Base-by-base conservation (phyloP, 1,140 invertebrate genomes). In the Calycopis cecrops region DNA sequence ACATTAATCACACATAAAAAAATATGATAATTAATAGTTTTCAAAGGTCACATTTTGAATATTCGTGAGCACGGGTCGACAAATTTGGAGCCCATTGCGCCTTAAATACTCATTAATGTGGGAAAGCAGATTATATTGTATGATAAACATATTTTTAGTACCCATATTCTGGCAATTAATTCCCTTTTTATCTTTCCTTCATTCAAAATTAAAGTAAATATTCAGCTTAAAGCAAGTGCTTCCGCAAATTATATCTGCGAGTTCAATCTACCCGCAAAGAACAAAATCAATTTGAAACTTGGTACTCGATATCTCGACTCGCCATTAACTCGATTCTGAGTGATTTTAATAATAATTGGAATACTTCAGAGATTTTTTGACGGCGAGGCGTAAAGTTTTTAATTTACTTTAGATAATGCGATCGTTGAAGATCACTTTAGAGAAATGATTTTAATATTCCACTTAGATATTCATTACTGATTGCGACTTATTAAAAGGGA, bases 301-400 rank as follows among this genome's bases (percentile, higher is more conserved):
- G 62, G 68, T 64, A 72, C 79, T 85, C 71, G 59, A 65, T 69
- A 79, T 79, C 65, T 77, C 65, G 58, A 72, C 79, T 83, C 73
- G 81, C 81, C 80, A 79, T 83, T 86, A 80, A 78, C 69, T 74
- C 69, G 80, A 86, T 86, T 80, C 80, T 84, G 57, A 74, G 61
- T 68, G 67, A 80, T 81, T 86, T 84, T 81, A 82, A 79, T 84
- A 75, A 83, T 76, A 84, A 86, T 78, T 81, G 73, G 73, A 75
- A 74, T 76, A 73, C 69, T 60, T 62, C 62, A 68, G 69, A 65
- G 69, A 73, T 75, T 79, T 28, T 76, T 79, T 73, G 78, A 76
- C 69, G 62, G 12, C 57, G 60, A 58, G 63, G 69, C 79, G 83
- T 76, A 79, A 76, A 69, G 76, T 70, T 76, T 79, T 75, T 80